A percentile compares a stretch with the other conserved stretches of the same genome.
These are phyloP conservation scores for Trachelus iudaicus DNA, from an alignment of 2,888 invertebrate species.

Conservation along the genomic window DNA sequence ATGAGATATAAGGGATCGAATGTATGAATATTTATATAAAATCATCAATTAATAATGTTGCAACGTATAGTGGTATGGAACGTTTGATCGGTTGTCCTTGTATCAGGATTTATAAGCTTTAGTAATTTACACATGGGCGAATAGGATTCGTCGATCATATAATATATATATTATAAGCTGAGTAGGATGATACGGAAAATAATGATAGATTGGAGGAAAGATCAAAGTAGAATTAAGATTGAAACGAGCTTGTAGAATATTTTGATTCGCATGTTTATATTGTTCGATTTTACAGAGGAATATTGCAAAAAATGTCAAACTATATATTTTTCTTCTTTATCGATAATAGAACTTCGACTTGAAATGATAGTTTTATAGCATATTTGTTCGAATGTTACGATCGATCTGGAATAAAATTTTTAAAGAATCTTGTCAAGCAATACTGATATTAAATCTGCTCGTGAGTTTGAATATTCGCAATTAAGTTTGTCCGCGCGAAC, in stretches of 20 bases:
- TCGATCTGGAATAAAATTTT: neutral
- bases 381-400: neutral
- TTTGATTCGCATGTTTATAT: neutral
- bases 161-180: neutral
- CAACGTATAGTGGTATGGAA: neutral
- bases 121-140: neutral
- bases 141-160: neutral
- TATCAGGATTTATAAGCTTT: neutral
- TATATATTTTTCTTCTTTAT: neutral
- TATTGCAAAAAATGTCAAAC: neutral
- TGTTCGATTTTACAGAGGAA: neutral
- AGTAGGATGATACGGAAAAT: neutral
- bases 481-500: neutral
- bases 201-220: neutral
- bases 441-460: neutral
- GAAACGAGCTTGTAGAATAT: neutral
- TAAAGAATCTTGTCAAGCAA: neutral
- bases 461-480: conserved; percentile 1
- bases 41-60: neutral
- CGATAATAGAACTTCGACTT: neutral
- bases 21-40: neutral
- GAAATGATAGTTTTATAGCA: no score
- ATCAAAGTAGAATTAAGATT: neutral
- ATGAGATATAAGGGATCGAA: neutral
- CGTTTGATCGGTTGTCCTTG: neutral